These are phyloP conservation scores for Monopterus albus DNA, from an alignment of 2,113 vertebrate genomes.

Conservation along the genomic window DNA sequence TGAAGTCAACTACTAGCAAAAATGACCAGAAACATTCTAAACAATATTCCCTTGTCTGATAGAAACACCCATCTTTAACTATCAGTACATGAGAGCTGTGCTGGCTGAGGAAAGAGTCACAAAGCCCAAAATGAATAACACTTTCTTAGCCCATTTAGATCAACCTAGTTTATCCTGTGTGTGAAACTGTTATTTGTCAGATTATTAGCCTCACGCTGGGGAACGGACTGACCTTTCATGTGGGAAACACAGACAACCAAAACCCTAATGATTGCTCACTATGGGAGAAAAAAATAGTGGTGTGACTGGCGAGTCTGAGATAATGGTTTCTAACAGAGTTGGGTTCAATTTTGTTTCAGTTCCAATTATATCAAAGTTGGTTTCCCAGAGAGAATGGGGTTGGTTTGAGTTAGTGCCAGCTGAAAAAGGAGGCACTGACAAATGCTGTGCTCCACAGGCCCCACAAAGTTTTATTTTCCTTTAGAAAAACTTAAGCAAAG, in stretches of 20 bases:
- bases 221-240: conserved; percentile 19
- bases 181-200: background rate
- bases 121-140: background rate
- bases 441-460: background rate
- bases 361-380: conserved; percentile 27
- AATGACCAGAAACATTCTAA: background rate
- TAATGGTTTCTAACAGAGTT: conserved; percentile 33
- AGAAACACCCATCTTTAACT: background rate
- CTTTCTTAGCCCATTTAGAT: background rate
- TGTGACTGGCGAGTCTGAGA: conserved; percentile 6
- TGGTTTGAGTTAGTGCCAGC: background rate
- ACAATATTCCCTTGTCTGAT: background rate
- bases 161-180: background rate
- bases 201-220: conserved; percentile 9
- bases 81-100: background rate
- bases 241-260: background rate
- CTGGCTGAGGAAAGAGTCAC: background rate
- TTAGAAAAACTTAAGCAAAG: conserved; percentile 17
- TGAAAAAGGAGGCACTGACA: background rate
- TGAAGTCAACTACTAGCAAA: background rate
- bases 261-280: conserved; percentile 20
- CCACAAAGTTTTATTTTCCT: conserved; percentile 9
- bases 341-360: conserved; percentile 16
- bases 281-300: conserved; percentile 1
- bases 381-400: background rate